These are phyloP conservation scores for Delichon dasypus DNA, from an alignment of 2,797 vertebrate genomes.

Conservation along the genomic window DNA sequence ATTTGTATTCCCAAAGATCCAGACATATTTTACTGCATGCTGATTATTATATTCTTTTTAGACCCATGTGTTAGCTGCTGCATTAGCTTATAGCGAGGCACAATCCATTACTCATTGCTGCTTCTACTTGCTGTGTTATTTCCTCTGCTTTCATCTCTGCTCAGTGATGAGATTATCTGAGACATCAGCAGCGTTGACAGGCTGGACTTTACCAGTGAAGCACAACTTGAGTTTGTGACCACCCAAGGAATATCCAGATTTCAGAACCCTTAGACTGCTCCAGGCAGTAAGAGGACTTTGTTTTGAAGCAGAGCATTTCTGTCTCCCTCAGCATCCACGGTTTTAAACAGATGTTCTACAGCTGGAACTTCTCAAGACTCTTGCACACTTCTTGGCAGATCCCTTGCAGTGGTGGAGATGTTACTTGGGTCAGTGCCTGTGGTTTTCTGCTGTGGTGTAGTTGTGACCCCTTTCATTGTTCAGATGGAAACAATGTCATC, in stretches of 20 bases:
- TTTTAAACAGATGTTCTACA: background rate
- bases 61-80: background rate
- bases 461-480: background rate
- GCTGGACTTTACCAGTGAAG: background rate
- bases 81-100: background rate
- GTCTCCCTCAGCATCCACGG: background rate
- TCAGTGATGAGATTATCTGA: background rate
- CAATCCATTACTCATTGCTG: background rate
- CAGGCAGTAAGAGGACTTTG: background rate
- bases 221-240: background rate
- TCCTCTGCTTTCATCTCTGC: background rate
- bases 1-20: background rate
- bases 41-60: background rate
- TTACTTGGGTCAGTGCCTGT: background rate
- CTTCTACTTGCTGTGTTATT: background rate
- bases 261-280: background rate
- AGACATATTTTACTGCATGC: background rate
- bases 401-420: background rate
- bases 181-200: background rate
- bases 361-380: background rate
- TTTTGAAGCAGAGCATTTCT: background rate
- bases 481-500: rapidly evolving
- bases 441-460: background rate
- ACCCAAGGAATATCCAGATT: background rate
- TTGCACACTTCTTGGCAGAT: background rate